A percentile compares a stretch with the other conserved stretches of the same genome.
These are phyloP conservation scores for Amyelois transitella DNA, from an alignment of 1,140 invertebrate species.

Conservation along the genomic window DNA sequence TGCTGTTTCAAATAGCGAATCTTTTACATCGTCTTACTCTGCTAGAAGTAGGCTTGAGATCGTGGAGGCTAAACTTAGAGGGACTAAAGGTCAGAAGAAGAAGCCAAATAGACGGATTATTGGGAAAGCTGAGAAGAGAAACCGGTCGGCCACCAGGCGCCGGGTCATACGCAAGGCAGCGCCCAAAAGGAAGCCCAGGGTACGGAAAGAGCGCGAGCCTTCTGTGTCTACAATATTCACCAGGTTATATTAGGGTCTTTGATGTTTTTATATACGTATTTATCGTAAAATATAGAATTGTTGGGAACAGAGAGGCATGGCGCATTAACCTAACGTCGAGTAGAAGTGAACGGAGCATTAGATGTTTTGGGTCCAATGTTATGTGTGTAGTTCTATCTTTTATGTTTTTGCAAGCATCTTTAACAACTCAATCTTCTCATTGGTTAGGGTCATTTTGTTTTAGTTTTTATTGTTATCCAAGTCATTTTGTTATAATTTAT, in stretches of 20 bases:
- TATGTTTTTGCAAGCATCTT: too few species aligned
- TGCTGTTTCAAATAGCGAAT: constrained; percentile 20
- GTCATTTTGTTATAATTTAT: too few species aligned
- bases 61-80: constrained; percentile 11
- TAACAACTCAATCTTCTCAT: too few species aligned
- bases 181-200: constrained; percentile 18
- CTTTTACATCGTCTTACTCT: constrained; percentile 24
- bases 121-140: constrained; percentile 30
- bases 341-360: too few species aligned
- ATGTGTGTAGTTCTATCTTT: too few species aligned
- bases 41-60: constrained; percentile 20
- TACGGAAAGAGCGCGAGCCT: constrained; percentile 16
- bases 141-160: constrained; percentile 14
- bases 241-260: background rate
- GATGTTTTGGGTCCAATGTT: too few species aligned
- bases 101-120: background rate
- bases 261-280: background rate
- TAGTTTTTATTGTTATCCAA: too few species aligned
- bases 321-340: too few species aligned
- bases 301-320: too few species aligned
- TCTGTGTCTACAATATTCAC: constrained; percentile 40
- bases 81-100: background rate
- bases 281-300: too few species aligned
- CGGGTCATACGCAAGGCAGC: constrained; percentile 13
- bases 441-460: too few species aligned